Base-by-base conservation (phyloP, 2,113 vertebrate genomes). In the Thunnus maccoyii region DNA sequence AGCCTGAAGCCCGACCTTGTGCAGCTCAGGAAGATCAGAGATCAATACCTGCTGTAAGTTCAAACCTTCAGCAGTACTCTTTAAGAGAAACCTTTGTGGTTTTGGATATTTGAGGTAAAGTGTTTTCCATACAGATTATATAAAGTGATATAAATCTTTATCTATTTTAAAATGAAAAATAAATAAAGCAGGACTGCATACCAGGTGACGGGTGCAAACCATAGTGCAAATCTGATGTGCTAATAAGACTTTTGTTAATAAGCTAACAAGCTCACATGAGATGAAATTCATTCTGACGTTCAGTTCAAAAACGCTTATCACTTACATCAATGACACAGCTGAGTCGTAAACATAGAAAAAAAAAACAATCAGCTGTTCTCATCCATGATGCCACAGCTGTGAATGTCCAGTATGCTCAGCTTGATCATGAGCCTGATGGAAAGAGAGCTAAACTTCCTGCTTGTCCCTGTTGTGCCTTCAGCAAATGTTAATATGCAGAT, bases 11-110 rank as follows among this genome's bases (percentile, higher is more conserved):
- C 98, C 2, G 97, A 99, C 87, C 96, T 99, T 65, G 96, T 98
- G 91, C 97, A 99, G 85, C 95, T 99, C 83, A 96, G 96, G 86
- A 99, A 97, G 94, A 98, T 97, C 36, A 95, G 98, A 95, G 98
- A 99, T 94, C 98, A 99, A 48, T 99, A 99, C 91, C 95, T 99
- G 83, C 95, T 98, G 98, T 99, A 88, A 93, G 97, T 94, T 27
- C 1, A 57, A 15, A n/a, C 30, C 13, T 41, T n/a, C 22, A 47
- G 18, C 61, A n/a, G 36, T 62, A 20, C 17, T 3, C 27, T 30
- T 30, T 30, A 30, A 30, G 27, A 30, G 3, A 30, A 30, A 30
- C 27, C 27, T 30, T 4, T 30, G 27, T 30, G 27, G 27, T 3
- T 30, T 30, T 30, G 27, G 27, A 30, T 30, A 30, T 30, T 4